Percentiles rank a stretch among this genome's conserved stretches.
Evolutionary conservation across 2,888 invertebrate genomes (phyloP).

Genomic region (Tribolium freemani): DNA sequence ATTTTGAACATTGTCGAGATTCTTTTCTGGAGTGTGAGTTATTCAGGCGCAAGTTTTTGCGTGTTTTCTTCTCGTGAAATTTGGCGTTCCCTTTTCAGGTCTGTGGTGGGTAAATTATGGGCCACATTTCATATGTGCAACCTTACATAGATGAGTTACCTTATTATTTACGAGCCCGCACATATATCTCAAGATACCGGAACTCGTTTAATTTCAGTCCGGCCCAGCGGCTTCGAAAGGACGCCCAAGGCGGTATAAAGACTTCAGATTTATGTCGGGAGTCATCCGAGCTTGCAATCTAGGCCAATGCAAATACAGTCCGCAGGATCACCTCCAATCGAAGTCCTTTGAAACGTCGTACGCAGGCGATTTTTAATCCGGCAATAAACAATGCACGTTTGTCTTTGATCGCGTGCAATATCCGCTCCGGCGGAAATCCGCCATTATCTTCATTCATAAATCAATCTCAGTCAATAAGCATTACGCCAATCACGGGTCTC

Average conservation of each 20-base stretch:
- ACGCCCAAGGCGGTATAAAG: constrained; percentile 55
- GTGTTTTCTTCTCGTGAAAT: not conserved
- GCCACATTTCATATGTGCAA: constrained; percentile 55
- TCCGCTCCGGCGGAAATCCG: constrained; percentile 46
- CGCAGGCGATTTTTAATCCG: constrained; percentile 1
- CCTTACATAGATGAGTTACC: constrained; percentile 56
- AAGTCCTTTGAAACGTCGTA: constrained; percentile 14
- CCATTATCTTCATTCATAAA: constrained; percentile 53
- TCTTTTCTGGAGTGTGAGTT: too few relatives aligned
- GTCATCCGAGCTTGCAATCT: constrained; percentile 55
- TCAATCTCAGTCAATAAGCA: constrained; percentile 55
- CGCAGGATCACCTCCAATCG: constrained; percentile 53
- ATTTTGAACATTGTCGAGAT: too few relatives aligned
- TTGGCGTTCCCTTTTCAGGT: constrained; percentile 8
- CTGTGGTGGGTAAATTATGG: constrained; percentile 48
- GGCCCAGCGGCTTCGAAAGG: constrained; percentile 58
- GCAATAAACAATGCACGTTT: constrained; percentile 28
- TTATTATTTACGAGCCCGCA: constrained; percentile 56
- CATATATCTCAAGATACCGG: constrained; percentile 59
- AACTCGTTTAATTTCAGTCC: constrained; percentile 60
- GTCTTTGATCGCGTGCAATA: constrained; percentile 45
- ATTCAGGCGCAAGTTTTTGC: not conserved
- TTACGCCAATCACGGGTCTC: constrained; percentile 51
- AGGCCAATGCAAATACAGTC: constrained; percentile 58
- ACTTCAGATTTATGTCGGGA: constrained; percentile 55